Percentiles rank a stretch among this genome's conserved stretches.
These are phyloP conservation scores for Mungos mungo DNA, from an alignment of 2,113 vertebrate species.

Conservation along the genomic window DNA sequence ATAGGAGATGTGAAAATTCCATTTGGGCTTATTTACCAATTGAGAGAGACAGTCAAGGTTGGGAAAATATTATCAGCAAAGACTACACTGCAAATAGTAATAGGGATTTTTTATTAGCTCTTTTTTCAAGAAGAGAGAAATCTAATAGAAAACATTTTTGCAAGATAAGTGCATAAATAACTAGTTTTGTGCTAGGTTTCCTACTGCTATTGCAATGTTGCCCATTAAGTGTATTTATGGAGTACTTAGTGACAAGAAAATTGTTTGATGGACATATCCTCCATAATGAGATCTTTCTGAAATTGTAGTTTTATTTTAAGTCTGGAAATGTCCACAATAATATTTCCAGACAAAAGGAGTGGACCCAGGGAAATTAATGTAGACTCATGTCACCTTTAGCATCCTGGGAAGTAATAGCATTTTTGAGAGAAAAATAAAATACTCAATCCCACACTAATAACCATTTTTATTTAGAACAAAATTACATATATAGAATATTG, in stretches of 20 bases:
- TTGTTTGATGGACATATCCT: constrained; percentile 74
- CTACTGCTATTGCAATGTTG: constrained; percentile 59
- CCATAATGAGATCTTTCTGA: constrained; percentile 74
- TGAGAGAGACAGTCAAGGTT: neutral
- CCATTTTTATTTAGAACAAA: constrained; percentile 50
- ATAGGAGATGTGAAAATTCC: constrained; percentile 53
- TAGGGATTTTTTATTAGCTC: constrained; percentile 27
- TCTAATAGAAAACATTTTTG: constrained; percentile 49
- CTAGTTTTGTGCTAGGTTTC: constrained; percentile 51
- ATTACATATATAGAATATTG: neutral
- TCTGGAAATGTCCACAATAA: constrained; percentile 55
- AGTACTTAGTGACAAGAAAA: constrained; percentile 76
- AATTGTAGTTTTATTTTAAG: constrained; percentile 70
- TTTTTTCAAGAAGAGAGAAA: constrained; percentile 63
- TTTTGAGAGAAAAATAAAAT: neutral
- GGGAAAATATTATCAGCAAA: constrained; percentile 43
- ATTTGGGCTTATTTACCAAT: constrained; percentile 67
- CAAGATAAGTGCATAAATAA: constrained; percentile 70
- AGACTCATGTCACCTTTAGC: constrained; percentile 55
- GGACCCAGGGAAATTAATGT: constrained; percentile 32
- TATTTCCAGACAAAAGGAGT: constrained; percentile 48
- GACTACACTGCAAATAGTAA: constrained; percentile 36
- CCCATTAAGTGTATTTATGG: constrained; percentile 73
- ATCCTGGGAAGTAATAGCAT: neutral
- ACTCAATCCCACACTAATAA: neutral